phyloP scores from a whole-genome alignment of 2,888 invertebrate genomes.

The Lagria hirta region DNA sequence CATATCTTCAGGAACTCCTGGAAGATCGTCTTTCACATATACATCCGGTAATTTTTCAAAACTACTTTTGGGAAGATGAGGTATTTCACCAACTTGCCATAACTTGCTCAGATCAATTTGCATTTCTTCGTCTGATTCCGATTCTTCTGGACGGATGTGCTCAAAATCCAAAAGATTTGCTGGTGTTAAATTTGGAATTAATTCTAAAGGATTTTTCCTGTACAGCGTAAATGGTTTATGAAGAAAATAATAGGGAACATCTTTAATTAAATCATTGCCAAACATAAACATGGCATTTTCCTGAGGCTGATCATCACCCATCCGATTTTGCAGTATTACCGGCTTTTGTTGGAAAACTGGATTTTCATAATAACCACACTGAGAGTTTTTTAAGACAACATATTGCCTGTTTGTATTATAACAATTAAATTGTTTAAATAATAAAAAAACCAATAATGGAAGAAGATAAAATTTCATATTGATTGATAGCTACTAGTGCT shows the following conservation, averaged over 20 bases:
- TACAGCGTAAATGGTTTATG: no score
- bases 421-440: conserved; percentile 4
- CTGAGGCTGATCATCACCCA: conserved; percentile 6
- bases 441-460: no score
- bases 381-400: conserved; percentile 4
- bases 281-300: conserved; percentile 7
- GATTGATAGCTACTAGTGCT: no score
- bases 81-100: conserved; percentile 19
- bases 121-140: conserved; percentile 8
- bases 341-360: conserved; percentile 7
- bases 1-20: conserved; percentile 23
- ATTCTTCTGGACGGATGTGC: conserved; percentile 3
- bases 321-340: conserved; percentile 10
- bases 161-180: not conserved
- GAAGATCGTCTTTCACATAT: conserved; percentile 13
- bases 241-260: conserved; percentile 6
- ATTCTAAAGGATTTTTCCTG: conserved; percentile 6
- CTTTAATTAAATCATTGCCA: conserved; percentile 8
- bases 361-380: conserved; percentile 16
- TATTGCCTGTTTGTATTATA: conserved; percentile 14
- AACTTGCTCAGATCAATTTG: conserved; percentile 12
- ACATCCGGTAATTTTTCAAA: conserved; percentile 19
- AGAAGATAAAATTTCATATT: no score
- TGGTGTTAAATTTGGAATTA: conserved; percentile 9
- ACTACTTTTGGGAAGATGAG: not conserved